Percentiles rank a stretch among this genome's conserved stretches.
Conservation (phyloP, 2,797 vertebrate species). For the Parauchenoglanis ngamensis region DNA sequence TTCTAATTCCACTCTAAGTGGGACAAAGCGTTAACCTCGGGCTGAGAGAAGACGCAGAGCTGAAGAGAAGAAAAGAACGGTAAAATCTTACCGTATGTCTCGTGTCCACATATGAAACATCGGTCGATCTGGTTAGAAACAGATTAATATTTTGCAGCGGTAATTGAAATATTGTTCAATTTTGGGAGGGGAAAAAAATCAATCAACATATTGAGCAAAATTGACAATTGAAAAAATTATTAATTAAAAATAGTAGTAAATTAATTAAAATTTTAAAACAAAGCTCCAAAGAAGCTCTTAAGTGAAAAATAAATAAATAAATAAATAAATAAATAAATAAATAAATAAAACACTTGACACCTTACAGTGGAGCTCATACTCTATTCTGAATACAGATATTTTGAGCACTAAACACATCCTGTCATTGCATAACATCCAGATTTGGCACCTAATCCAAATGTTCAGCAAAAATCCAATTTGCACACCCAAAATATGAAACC, state of each 20-base stretch:
- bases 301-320: too few species aligned
- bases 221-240: background rate
- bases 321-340: background rate
- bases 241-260: background rate
- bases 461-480: conserved; percentile 13
- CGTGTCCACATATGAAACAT: background rate
- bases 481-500: background rate
- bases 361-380: background rate
- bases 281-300: background rate
- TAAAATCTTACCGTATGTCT: too few species aligned
- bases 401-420: background rate
- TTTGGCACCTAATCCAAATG: background rate
- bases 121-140: too few species aligned
- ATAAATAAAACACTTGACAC: background rate
- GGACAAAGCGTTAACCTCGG: background rate
- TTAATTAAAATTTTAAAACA: background rate
- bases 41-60: background rate
- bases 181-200: too few species aligned
- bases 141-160: too few species aligned
- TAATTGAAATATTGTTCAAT: background rate
- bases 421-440: background rate
- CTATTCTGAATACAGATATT: background rate
- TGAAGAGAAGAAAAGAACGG: background rate
- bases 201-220: background rate
- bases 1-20: background rate